Percentiles rank a stretch among this genome's conserved stretches.
phyloP scores from a whole-genome alignment of 1,140 invertebrate species.

The Nasonia vitripennis region DNA sequence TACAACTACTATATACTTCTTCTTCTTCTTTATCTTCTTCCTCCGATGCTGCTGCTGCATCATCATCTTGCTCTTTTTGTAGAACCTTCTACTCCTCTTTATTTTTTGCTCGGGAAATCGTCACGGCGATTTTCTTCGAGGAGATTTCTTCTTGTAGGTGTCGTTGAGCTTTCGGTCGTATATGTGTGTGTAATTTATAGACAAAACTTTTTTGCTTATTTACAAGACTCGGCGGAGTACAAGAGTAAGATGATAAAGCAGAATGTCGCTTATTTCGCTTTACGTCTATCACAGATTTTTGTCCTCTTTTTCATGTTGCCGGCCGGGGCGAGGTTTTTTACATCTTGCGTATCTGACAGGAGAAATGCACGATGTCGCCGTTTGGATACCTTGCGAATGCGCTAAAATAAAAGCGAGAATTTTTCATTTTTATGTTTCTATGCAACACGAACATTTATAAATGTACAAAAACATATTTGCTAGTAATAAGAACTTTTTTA shows the following conservation, averaged over 20 bases:
- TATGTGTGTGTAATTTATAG: not conserved
- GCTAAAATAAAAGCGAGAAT: conserved; percentile 74
- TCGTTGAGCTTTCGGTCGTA: not conserved
- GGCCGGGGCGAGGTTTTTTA: conserved; percentile 52
- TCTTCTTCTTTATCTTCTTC: conserved; percentile 31
- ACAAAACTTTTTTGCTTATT: conserved; percentile 3
- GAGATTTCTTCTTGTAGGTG: not conserved
- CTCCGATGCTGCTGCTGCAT: conserved; percentile 47
- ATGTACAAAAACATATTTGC: too few relatives aligned
- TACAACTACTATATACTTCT: not conserved
- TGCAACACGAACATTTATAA: not conserved
- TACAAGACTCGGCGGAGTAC: not conserved
- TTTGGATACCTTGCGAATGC: conserved; percentile 94
- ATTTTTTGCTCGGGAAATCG: not conserved
- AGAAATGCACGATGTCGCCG: conserved; percentile 94
- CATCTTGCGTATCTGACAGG: conserved; percentile 79
- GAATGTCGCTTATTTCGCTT: not conserved
- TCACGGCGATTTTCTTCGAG: not conserved
- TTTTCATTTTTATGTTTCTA: conserved; percentile 41
- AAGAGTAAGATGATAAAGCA: not conserved
- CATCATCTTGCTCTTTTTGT: conserved; percentile 38
- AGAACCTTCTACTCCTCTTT: not conserved
- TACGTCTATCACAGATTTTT: conserved; percentile 6
- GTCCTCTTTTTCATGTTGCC: not conserved
- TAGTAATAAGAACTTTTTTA: too few relatives aligned